phyloP scores from a whole-genome alignment of 2,113 vertebrate species.

The Ceuthmochares aereus region DNA sequence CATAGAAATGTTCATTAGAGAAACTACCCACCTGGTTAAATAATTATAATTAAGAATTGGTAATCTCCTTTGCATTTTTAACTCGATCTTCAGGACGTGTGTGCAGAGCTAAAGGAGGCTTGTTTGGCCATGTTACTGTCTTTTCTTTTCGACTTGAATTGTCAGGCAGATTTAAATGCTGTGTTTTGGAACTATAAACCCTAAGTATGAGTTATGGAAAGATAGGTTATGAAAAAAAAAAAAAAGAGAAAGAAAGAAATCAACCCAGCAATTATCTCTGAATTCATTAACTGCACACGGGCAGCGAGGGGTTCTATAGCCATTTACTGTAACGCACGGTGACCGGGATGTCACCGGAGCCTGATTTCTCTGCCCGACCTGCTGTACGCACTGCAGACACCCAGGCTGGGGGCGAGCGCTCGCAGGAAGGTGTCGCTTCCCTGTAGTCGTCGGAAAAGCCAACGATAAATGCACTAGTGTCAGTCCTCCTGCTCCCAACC shows the following conservation, averaged over 20 bases:
- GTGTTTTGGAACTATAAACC: constrained; percentile 61
- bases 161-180: constrained; percentile 58
- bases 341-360: constrained; percentile 10
- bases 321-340: constrained; percentile 30
- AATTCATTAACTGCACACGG: constrained; percentile 47
- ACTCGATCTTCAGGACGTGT: constrained; percentile 66
- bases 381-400: background rate
- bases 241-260: background rate
- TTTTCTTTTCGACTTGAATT: constrained; percentile 63
- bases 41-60: constrained; percentile 85
- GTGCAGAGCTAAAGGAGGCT: constrained; percentile 55
- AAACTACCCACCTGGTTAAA: constrained; percentile 88
- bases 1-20: constrained; percentile 87
- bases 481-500: background rate
- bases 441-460: background rate
- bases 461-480: background rate
- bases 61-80: constrained; percentile 84
- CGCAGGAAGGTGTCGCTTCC: background rate
- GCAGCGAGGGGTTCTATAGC: constrained; percentile 45
- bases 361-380: background rate
- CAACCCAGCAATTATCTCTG: constrained; percentile 56
- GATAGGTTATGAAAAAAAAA: constrained; percentile 23
- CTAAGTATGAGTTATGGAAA: constrained; percentile 58
- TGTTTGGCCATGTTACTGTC: constrained; percentile 61
- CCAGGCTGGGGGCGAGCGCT: background rate